Evolutionary conservation across 2,113 vertebrate genomes (phyloP).

Genomic region (Glaucomys volans): DNA sequence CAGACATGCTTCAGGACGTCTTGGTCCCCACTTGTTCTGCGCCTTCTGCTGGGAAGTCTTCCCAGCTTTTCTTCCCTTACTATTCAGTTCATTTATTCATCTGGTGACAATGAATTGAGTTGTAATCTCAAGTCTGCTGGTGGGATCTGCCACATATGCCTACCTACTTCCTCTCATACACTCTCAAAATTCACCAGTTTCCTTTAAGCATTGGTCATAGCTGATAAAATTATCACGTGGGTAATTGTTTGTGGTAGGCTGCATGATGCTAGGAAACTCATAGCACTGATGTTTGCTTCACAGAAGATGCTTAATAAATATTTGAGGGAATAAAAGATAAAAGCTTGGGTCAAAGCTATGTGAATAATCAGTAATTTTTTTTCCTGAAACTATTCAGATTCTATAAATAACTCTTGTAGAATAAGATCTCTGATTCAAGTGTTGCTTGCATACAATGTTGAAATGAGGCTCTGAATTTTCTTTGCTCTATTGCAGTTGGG

Average conservation of each 20-base stretch:
- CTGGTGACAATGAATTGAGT: too few relatives aligned
- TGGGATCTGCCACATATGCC: too few relatives aligned
- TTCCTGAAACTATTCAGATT: slow-evolving; percentile 14
- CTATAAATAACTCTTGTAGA: slow-evolving; percentile 54
- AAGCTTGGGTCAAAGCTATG: slow-evolving; percentile 10
- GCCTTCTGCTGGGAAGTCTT: background rate
- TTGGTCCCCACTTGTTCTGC: background rate
- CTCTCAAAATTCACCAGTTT: background rate
- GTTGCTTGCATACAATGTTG: background rate
- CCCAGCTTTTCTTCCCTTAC: background rate
- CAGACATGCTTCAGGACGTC: background rate
- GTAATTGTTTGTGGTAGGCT: slow-evolving; percentile 37
- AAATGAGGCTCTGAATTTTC: background rate
- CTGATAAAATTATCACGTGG: background rate
- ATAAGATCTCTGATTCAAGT: background rate
- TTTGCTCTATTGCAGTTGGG: background rate
- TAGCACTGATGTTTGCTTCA: background rate
- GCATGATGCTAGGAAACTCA: background rate
- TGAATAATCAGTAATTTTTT: slow-evolving; percentile 53
- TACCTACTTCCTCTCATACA: too few relatives aligned
- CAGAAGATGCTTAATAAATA: slow-evolving; percentile 60
- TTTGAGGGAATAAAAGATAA: slow-evolving; percentile 47
- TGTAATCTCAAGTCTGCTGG: background rate
- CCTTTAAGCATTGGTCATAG: background rate
- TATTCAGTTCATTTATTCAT: background rate